Base-by-base conservation (phyloP, 2,797 vertebrate species). In the Tolypeutes matacus region DNA sequence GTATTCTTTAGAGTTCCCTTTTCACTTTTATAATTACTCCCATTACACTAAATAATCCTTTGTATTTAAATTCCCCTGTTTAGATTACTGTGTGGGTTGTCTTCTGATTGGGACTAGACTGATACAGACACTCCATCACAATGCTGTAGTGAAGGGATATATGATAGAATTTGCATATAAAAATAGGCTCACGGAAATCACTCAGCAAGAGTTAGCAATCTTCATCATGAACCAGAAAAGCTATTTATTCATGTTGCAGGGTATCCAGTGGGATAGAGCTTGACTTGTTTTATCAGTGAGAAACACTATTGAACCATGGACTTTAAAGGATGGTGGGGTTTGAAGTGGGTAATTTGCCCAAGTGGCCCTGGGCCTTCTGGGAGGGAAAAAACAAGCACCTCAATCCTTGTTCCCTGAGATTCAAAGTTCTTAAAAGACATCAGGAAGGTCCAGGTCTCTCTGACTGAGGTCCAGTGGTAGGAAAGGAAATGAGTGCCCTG, bases 151-250 rank as follows among this genome's bases (percentile, higher is more conserved):
- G 23, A 20, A 27, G 34, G 21, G 72, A 69, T 36, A 27, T 87
- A 25, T 12, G 17, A 18, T 27, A 13, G 21, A 25, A 46, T 56
- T 65, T 29, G 5, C 49, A 11, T 25, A 11, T 5, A 64, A 17
- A 20, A 70, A 39, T 1, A 65, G 34, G 70, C 31, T 72, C 36
- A 7, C 10, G 17, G 85, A 70, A 64, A 42, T 39, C 1, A 42
- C 34, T 75, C 82, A 49, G 70, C 62, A 62, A 73, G 62, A 62
- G 75, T 69, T 94, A 84, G 78, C 60, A 92, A 65, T 81, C 64
- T 51, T 86, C 89, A 42, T 42, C 76, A 86, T 75, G 31, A 86
- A 46, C 76, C 58, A 80, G 36, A 92, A 91, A 89, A n/a, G 20
- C 21, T 77, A 60, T 62, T 42, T 82, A 42, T 21, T 18, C 65